Base-by-base conservation (phyloP, 1,140 invertebrate genomes). In the Drosophila hydei region DNA sequence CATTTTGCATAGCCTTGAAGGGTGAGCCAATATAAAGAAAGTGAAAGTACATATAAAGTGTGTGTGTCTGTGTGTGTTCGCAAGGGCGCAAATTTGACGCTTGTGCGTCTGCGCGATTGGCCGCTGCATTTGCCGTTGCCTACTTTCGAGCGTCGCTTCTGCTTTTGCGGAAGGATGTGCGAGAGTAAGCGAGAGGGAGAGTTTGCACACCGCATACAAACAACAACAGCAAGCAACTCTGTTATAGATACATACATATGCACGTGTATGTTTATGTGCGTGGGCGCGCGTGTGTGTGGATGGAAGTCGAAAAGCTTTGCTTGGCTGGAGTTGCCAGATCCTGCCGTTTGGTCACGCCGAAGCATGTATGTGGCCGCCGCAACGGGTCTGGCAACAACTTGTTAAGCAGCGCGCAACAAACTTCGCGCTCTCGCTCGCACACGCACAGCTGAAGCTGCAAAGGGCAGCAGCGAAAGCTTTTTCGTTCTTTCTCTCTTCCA, bases 221-320 rank as follows among this genome's bases (percentile, higher is more conserved):
- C 21, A 27, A 27, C 9, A 42, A 54, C 59, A 69, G 55, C 43
- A 36, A 40, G 19, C 23, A 71, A 77, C 74, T 75, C 77, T 85
- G 77, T 87, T 87, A 85, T 85, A 85, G 77, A 85, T 87, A 85
- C 75, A 78, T n/a, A 33, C 21, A 33, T 27, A 51, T 42, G 7
- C n/a, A 11, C 23, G 16, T 23, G 25, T 55, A 38, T 14, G 40
- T 38, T 36, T 33, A 42, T 18, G 23, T 43, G 30, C 21, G 30
- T 33, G 23, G 19, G 27, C n/a, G 27, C 14, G 48, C 14, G n/a
- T 40, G 38, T 40, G n/a, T 16, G 38, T 16, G 21, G 5, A 8
- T 30, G 51, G 58, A 74, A 83, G 72, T 64, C 52, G 16, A 73
- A 45, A 71, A 52, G 52, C 58, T 70, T 42, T 25, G 48, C 11